phyloP scores from a whole-genome alignment of 2,113 vertebrate genomes.

The Panurus biarmicus region DNA sequence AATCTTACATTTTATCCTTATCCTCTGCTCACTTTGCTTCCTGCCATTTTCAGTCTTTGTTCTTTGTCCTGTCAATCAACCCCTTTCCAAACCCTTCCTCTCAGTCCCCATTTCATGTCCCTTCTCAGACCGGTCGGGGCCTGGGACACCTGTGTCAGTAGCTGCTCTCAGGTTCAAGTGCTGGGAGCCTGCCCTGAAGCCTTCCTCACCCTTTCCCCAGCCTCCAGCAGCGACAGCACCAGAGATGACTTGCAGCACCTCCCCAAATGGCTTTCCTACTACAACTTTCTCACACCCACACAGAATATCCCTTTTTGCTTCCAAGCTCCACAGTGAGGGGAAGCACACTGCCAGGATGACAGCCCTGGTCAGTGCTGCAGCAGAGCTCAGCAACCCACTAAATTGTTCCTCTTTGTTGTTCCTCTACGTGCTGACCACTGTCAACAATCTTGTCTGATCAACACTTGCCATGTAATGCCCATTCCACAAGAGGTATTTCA shows the following conservation, averaged over 20 bases:
- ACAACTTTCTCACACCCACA: background rate
- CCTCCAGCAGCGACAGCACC: accelerated
- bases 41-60: background rate
- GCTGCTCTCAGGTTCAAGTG: background rate
- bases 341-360: accelerated
- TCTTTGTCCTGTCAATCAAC: background rate
- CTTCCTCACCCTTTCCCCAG: background rate
- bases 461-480: background rate
- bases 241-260: accelerated
- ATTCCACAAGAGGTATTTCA: background rate
- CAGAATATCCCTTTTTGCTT: background rate
- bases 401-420: background rate
- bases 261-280: background rate
- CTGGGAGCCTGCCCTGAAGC: background rate
- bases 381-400: background rate
- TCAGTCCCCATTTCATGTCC: background rate
- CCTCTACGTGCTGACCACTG: background rate
- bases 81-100: background rate
- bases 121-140: accelerated
- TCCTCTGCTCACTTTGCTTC: background rate
- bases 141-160: background rate
- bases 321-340: background rate
- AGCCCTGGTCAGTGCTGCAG: background rate
- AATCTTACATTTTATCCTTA: background rate
- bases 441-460: background rate